Percentiles rank a stretch among this genome's conserved stretches.
These are phyloP conservation scores for Coregonus suidteri DNA, from an alignment of 2,797 vertebrate genomes.

Conservation along the genomic window DNA sequence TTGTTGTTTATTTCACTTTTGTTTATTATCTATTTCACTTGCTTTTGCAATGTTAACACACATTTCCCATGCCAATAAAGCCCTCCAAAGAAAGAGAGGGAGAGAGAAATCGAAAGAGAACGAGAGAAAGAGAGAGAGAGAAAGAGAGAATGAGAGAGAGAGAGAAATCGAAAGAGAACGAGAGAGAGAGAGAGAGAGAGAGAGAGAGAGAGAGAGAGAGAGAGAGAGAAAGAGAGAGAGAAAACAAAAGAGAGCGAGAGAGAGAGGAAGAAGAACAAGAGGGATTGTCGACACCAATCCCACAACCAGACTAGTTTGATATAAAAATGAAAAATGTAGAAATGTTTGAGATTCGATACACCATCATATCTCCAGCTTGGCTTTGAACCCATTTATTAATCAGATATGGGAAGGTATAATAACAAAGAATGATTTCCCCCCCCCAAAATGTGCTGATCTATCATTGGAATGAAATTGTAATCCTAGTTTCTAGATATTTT, in stretches of 20 bases:
- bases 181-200: no score
- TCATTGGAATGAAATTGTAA: constrained; percentile 42
- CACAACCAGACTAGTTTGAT: no score
- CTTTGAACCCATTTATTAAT: constrained; percentile 24
- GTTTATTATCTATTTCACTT: no score
- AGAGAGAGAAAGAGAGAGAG: background rate
- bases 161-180: background rate
- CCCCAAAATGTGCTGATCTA: constrained; percentile 47
- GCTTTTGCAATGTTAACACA: no score
- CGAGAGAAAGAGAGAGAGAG: no score
- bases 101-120: no score
- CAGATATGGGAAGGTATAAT: background rate
- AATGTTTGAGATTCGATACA: constrained; percentile 67
- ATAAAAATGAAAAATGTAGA: constrained; percentile 49
- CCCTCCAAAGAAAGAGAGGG: no score
- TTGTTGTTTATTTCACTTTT: no score
- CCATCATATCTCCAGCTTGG: constrained; percentile 48
- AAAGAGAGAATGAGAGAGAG: background rate
- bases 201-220: no score
- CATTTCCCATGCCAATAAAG: no score
- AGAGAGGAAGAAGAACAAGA: no score
- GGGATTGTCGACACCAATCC: no score
- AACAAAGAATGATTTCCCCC: background rate
- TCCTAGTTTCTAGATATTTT: constrained; percentile 38
- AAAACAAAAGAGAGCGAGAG: background rate